Percentiles rank a stretch among this genome's conserved stretches.
Conservation (phyloP, 1,140 invertebrate species). For the Anthonomus grandis region DNA sequence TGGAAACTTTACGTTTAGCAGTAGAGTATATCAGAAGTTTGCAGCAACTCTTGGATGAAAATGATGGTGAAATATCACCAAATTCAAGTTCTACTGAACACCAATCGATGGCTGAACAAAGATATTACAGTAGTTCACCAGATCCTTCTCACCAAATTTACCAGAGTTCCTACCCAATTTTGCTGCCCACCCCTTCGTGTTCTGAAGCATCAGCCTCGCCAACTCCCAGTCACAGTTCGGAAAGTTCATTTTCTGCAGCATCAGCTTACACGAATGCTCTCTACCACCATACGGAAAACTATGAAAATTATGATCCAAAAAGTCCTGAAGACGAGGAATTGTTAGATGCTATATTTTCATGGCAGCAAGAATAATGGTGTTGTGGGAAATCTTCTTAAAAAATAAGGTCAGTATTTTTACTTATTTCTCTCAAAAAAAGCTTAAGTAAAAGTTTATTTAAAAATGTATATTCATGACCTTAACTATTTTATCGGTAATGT, state of each 20-base stretch:
- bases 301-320: slow-evolving; percentile 76
- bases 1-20: slow-evolving; percentile 88
- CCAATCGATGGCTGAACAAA: slow-evolving; percentile 34
- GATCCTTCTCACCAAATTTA: slow-evolving; percentile 39
- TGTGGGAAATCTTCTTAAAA: slow-evolving; percentile 13
- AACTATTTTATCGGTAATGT: too few species aligned
- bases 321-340: slow-evolving; percentile 88
- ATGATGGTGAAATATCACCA: slow-evolving; percentile 54
- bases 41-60: slow-evolving; percentile 76
- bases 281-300: slow-evolving; percentile 58
- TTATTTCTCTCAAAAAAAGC: too few species aligned
- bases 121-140: slow-evolving; percentile 46
- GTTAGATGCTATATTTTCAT: slow-evolving; percentile 83
- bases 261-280: slow-evolving; percentile 54
- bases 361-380: slow-evolving; percentile 67
- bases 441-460: too few species aligned
- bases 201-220: slow-evolving; percentile 74
- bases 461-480: too few species aligned
- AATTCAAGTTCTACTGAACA: slow-evolving; percentile 20
- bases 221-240: slow-evolving; percentile 75
- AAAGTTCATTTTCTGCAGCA: slow-evolving; percentile 61
- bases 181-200: slow-evolving; percentile 56
- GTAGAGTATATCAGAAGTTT: slow-evolving; percentile 92
- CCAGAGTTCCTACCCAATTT: slow-evolving; percentile 41
- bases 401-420: slow-evolving; percentile 32